A percentile compares a stretch with the other conserved stretches of the same genome.
These are phyloP conservation scores for Hemicentrotus pulcherrimus DNA, from an alignment of 35 echinoderm and acorn worm genomes.

Conservation along the genomic window DNA sequence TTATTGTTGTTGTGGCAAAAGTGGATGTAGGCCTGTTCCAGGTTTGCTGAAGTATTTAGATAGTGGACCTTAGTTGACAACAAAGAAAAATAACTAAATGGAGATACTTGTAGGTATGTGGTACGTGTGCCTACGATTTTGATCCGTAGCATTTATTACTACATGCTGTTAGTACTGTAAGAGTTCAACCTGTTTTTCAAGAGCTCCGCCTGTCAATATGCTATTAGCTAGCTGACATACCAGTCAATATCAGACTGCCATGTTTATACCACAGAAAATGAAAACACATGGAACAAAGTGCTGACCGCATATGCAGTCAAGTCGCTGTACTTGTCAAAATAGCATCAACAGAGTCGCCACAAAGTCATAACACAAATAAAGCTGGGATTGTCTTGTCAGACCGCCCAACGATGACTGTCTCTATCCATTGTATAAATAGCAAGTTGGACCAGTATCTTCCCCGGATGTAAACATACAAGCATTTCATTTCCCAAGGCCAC, in stretches of 20 bases:
- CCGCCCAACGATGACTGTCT: neutral
- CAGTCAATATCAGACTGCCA: neutral
- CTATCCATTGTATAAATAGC: neutral
- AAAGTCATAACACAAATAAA: neutral
- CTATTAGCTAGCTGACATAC: neutral
- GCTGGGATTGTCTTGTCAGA: neutral
- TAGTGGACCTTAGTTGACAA: too few relatives aligned
- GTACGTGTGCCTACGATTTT: too few relatives aligned
- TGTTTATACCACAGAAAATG: neutral
- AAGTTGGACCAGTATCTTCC: too few relatives aligned
- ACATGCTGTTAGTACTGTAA: too few relatives aligned
- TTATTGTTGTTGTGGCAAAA: too few relatives aligned
- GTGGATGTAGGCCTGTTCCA: too few relatives aligned
- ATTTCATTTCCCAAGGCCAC: too few relatives aligned
- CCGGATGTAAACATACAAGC: too few relatives aligned
- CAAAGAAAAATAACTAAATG: too few relatives aligned
- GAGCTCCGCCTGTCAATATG: neutral
- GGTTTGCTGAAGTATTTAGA: too few relatives aligned
- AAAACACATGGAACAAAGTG: neutral
- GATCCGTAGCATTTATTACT: too few relatives aligned
- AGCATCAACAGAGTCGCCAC: neutral
- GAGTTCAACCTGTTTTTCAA: neutral
- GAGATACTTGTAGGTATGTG: too few relatives aligned
- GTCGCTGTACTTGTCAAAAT: neutral
- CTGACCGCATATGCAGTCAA: neutral